Evolutionary conservation across 1,140 invertebrate genomes (phyloP), one percentile per base, ranked within the genome.

Genomic region (Drosophila kohkoa): DNA sequence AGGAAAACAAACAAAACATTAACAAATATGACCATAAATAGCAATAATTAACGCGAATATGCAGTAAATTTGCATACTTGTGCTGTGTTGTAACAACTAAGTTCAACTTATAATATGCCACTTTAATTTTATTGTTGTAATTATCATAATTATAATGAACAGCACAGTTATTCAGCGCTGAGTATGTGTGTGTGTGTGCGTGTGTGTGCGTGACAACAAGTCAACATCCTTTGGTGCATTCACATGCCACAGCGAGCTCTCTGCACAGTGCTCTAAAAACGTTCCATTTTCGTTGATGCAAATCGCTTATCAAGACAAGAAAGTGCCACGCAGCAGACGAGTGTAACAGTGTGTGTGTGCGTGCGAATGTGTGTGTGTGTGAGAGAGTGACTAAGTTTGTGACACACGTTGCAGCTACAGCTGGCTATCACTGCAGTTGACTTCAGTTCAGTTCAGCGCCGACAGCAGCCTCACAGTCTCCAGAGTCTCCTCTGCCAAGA

Each of bases 211-310:
- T 60, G 62, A 74, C 55, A 63, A 74, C 55, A 63, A 81, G 83
- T 88, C 83, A 88, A 88, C 83, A 88, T 83, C 77, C 83, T 88
- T 74, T 79, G 75, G 85, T 75, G 77, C 78, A 89, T 88, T 88
- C 80, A 83, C 80, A 69, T 65, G 73, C 54, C 46, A 48, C 52
- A 63, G 64, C 28, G 52, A 70, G 63, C 25, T 25, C 20, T 25
- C 20, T 48, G 35, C 46, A n/a, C 55, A 75, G 69, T 16, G 59
- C 80, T 71, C 77, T 88, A 83, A 87, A 25, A 87, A 80, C 82
- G 83, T 77, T 88, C 83, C 83, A 87, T 87, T 87, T 87, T 83
- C 80, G 68, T 59, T 81, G 77, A 87, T 80, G 83, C 83, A 83
- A 88, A 88, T 88, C 83, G 70, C 66, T 87, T 87, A 88, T 87